Evolutionary conservation across 2,888 invertebrate genomes (phyloP), one percentile per base, ranked within the genome.

Genomic region (Idaea dimidiata): DNA sequence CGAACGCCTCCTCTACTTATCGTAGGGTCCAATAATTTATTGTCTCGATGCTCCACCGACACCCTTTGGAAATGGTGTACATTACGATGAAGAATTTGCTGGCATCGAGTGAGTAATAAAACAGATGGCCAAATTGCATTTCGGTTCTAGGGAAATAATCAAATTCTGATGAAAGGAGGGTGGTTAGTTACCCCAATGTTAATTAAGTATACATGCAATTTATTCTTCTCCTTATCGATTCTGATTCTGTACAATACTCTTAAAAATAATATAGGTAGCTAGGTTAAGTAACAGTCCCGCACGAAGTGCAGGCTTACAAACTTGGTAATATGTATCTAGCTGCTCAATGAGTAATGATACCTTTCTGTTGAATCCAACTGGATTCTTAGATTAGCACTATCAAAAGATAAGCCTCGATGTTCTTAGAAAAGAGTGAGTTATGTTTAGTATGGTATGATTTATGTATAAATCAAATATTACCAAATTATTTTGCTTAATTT

Each of bases 51-150:
- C n/a, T 54, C 17, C 16, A 54, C 54, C 17, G 17, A 17, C 17
- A 54, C 5, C 16, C 54, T 16, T 16, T 16, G 16, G 7, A 14
- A 17, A 54, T 16, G 54, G 54, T 54, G 54, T 17, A 17, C 54
- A 17, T 54, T 54, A 54, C 7, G 16, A 43, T 43, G 54, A 54
- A 54, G 54, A 54, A 17, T 54, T 54, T 24, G 32, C 31, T 16
- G 54, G 17, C 31, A 32, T 24, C 53, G 57, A 60, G n/a, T 18
- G 53, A 57, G 57, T 60, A 60, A 17, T 57, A 64, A 43, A 43
- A 53, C 64, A 64, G 64, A 64, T 64, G 61, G 64, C 55, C 24
- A 32, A 61, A 64, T 61, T 61, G 61, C 61, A 31, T 57, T 57
- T 57, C 55, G 54, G 61, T 16, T 59, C 54, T 61, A 63, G 53